Evolutionary conservation across 1,140 invertebrate genomes (phyloP), one percentile per base, ranked within the genome.

Genomic region (Eriosoma lanigerum): DNA sequence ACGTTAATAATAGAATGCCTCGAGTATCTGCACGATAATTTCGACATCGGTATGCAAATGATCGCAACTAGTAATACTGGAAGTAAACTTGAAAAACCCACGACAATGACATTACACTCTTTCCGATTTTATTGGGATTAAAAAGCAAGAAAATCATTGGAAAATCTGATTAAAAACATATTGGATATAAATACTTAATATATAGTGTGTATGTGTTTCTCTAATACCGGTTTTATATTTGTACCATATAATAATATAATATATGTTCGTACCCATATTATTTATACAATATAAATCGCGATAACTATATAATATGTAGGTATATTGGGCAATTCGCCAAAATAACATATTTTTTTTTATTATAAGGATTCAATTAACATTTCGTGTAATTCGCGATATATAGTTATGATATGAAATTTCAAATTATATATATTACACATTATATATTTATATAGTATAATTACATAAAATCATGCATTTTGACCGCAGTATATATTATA

Each of bases 301-400:
- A 50, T 72, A 52, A 72, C 58, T n/a, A 52, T 50, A 38, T 64
- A 38, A 38, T 38, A 38, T 38, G 32, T 38, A 38, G 3, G 3
- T 38, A 46, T 50, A 52, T 52, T 72, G 46, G 46, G 68, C 68
- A 52, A 72, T 52, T 72, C 24, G 68, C 68, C 68, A 72, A 72
- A 38, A 72, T 72, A 52, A 72, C 46, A 72, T 52, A 52, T 72
- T n/a, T n/a, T n/a, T n/a, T n/a, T n/a, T n/a, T 72, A 48, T 72
- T 52, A 72, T 52, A 38, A 4, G 24, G 21, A 52, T 72, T 72
- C 68, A 72, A 52, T 72, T 72, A 72, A 52, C 26, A 72, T 72
- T 72, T 52, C 19, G 24, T 52, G 48, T 72, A 52, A 52, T 72
- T 72, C 17, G 46, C 46, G 46, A 52, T 72, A 29, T 52, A 29